A percentile compares a stretch with the other conserved stretches of the same genome.
phyloP scores from a whole-genome alignment of 2,797 vertebrate genomes.

The Cottoperca gobio region DNA sequence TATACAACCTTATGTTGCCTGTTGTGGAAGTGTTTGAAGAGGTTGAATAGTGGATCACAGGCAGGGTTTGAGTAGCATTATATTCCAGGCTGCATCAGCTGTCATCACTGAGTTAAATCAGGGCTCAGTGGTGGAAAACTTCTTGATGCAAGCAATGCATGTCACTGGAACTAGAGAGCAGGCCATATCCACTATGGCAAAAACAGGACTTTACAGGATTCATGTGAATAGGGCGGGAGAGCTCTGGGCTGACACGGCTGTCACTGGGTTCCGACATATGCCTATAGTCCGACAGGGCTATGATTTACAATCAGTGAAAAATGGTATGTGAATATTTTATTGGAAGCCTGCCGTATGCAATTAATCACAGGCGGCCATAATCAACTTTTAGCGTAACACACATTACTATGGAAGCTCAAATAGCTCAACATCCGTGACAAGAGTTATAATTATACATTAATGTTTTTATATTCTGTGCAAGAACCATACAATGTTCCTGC shows the following conservation, averaged over 20 bases:
- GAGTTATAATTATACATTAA: neutral
- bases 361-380: slow-evolving; percentile 27
- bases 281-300: slow-evolving; percentile 21
- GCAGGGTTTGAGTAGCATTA: slow-evolving; percentile 4
- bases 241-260: slow-evolving; percentile 38
- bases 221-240: slow-evolving; percentile 39
- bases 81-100: slow-evolving; percentile 32
- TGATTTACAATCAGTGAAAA: slow-evolving; percentile 56
- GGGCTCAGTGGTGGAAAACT: slow-evolving; percentile 21
- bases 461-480: neutral
- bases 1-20: neutral
- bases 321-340: slow-evolving; percentile 62
- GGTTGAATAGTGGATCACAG: neutral
- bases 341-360: slow-evolving; percentile 20
- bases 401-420: slow-evolving; percentile 5
- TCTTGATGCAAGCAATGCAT: slow-evolving; percentile 28
- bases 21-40: neutral
- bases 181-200: slow-evolving; percentile 14
- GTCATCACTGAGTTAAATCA: slow-evolving; percentile 32
- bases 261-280: slow-evolving; percentile 36
- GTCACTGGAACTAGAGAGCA: slow-evolving; percentile 13
- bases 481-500: neutral
- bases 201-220: slow-evolving; percentile 34
- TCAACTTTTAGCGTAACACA: slow-evolving; percentile 20
- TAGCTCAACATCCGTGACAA: neutral